A percentile compares a stretch with the other conserved stretches of the same genome.
phyloP scores from a whole-genome alignment of 2,888 invertebrate species.

The Gastrophysa polygoni region DNA sequence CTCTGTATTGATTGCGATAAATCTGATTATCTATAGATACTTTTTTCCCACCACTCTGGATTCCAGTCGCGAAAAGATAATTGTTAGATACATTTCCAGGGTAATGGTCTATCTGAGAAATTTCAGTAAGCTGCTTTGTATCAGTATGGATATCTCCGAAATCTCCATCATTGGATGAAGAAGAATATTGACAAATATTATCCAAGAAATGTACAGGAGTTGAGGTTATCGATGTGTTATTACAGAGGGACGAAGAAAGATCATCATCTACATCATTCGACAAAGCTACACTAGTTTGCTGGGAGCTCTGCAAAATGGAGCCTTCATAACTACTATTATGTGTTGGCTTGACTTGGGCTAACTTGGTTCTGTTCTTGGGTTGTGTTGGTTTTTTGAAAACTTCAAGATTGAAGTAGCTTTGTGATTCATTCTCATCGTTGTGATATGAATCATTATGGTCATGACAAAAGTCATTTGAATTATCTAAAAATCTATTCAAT shows the following conservation, averaged over 20 bases:
- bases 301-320: neutral
- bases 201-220: slow-evolving; percentile 18
- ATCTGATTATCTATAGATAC: neutral
- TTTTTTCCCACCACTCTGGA: neutral
- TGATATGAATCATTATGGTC: neutral
- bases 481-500: neutral
- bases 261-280: slow-evolving; percentile 16
- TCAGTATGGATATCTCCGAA: no score
- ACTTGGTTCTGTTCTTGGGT: neutral
- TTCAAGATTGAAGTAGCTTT: neutral
- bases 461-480: neutral
- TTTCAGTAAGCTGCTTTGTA: neutral
- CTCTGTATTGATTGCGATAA: neutral
- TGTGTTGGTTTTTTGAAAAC: neutral
- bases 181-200: neutral
- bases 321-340: neutral
- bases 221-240: slow-evolving; percentile 27
- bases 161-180: slow-evolving; percentile 1
- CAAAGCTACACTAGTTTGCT: neutral
- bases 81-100: neutral
- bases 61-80: neutral
- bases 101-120: neutral
- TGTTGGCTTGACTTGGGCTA: neutral
- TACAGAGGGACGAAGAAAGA: slow-evolving; percentile 15
- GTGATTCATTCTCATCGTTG: neutral